Evolutionary conservation across 2,113 vertebrate genomes (phyloP), one percentile per base, ranked within the genome.

Genomic region (Trochalopteron elliotii): DNA sequence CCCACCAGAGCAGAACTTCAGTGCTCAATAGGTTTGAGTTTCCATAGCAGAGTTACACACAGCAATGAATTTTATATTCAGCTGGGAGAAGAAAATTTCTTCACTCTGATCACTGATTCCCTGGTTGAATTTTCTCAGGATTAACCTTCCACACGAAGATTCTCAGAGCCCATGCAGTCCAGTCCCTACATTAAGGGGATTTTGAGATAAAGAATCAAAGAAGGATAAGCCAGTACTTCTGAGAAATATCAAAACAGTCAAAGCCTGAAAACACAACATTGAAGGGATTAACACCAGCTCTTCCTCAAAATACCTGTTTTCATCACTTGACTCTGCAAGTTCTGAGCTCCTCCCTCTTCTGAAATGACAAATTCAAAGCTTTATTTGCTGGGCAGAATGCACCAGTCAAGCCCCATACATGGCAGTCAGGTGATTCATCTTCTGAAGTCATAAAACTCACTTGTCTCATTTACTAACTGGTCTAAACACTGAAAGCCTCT

Each of bases 1-100:
- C 13, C 5, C 11, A 70, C 14, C n/a, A 61, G 20, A 20, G 50
- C 40, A 83, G 40, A 67, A 75, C 37, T 39, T 39, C 37, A 39
- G 37, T 39, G 17, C 35, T 52, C 35, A 77, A 21, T 3, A 65
- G 20, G 25, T 63, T 31, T 0, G 0, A 67, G 72, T 37, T 80
- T 67, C 39, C 49, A 55, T 2, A 81, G 50, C 27, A 78, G 27
- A 61, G 15, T 56, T 71, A 64, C 16, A 82, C 14, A 35, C 8
- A 69, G 1, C 19, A 56, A 10, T 56, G 18, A 69, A 53, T 35
- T 83, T 83, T 61, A 57, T 61, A 37, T 61, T 79, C 21, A 60
- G 7, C 20, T 27, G 28, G 14, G 12, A 89, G 64, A 88, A 57
- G 50, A 67, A 63, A 72, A 40, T 30, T 87, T 78, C 60, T 42